These are phyloP conservation scores for Neotoma lepida DNA, from an alignment of 2,113 vertebrate species.

Conservation along the genomic window DNA sequence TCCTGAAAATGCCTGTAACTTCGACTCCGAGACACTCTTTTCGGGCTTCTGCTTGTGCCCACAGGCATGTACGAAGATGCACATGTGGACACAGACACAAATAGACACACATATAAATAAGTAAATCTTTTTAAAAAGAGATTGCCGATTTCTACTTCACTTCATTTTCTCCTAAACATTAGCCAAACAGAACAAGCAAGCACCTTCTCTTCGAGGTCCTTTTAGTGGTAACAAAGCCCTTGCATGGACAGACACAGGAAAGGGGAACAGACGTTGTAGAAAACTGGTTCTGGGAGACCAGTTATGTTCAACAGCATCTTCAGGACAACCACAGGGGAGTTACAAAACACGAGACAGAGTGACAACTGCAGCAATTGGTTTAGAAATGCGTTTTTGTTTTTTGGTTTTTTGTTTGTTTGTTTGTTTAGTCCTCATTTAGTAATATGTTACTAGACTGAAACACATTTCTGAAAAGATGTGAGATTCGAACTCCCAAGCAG, in stretches of 20 bases:
- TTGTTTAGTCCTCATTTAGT: neutral
- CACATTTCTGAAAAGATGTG: neutral
- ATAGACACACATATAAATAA: neutral
- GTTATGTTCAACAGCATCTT: neutral
- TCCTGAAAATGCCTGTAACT: neutral
- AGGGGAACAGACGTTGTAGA: neutral
- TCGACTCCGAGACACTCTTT: neutral
- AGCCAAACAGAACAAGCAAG: neutral
- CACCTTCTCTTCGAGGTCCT: neutral
- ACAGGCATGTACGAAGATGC: neutral
- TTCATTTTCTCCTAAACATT: conserved; percentile 13
- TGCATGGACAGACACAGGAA: neutral
- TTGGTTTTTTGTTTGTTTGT: no score
- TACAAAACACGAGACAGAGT: neutral
- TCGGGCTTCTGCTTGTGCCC: neutral
- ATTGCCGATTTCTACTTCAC: neutral
- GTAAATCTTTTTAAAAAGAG: neutral
- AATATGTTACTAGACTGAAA: neutral
- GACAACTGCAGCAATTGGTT: neutral
- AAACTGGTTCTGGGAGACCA: neutral
- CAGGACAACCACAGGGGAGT: neutral
- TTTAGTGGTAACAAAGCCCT: neutral
- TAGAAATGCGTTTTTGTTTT: neutral
- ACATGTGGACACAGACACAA: neutral
- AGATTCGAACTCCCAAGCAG: neutral